Conservation (phyloP, 2,113 vertebrate genomes). For the Tricholaema leucomelas region DNA sequence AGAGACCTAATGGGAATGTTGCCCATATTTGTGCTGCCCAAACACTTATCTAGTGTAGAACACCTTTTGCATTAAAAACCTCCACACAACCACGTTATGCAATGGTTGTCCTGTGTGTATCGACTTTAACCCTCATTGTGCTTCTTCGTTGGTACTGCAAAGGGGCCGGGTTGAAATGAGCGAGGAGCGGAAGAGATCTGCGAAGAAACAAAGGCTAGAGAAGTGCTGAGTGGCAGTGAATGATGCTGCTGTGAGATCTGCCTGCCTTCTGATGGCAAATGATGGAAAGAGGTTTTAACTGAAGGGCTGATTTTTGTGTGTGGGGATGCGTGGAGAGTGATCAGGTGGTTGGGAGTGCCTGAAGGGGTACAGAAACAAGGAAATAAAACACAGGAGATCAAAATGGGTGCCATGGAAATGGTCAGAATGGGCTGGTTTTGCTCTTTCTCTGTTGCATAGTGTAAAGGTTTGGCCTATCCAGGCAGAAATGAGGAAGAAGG, state of each 20-base stretch:
- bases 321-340: neutral
- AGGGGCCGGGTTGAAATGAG: neutral
- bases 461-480: neutral
- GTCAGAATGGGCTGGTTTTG: neutral
- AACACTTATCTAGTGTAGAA: neutral
- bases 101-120: neutral
- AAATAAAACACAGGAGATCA: neutral
- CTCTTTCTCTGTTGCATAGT: rapidly evolving
- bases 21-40: neutral
- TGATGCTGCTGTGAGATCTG: neutral
- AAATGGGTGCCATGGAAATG: neutral
- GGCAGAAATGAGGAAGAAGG: neutral
- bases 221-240: neutral
- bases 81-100: rapidly evolving
- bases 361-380: neutral
- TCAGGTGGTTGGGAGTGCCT: neutral
- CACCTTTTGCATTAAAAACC: neutral
- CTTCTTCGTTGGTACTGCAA: rapidly evolving
- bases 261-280: neutral
- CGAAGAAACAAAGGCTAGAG: neutral
- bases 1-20: neutral
- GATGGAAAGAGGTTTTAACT: neutral
- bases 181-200: neutral
- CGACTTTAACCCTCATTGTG: neutral
- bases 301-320: neutral